Base-by-base conservation (phyloP, 2,797 vertebrate species). In the Vireo griseus region DNA sequence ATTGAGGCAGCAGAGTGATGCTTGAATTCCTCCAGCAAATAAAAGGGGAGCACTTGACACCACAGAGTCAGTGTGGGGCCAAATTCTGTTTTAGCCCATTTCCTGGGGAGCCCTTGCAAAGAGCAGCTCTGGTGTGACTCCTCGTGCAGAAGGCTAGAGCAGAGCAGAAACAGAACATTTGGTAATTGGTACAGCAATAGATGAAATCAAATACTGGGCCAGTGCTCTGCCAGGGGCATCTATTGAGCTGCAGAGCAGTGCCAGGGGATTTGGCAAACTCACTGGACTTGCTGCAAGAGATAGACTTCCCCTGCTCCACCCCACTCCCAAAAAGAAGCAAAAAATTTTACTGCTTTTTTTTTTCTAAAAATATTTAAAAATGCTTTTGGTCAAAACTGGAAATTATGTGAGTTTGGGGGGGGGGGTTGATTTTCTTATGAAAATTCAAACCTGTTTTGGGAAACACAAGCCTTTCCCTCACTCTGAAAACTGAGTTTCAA, bases 11-110 rank as follows among this genome's bases (percentile, higher is more conserved):
- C 9, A 14, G 86, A 88, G 93, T 89, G 94, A 90, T 92, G 94
- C 88, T 94, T 95, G 94, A 96, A 79, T 95, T 95, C 82, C 86
- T 95, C 45, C 83, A 54, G 88, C 48, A 76, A 91, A 91, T 59
- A 50, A 87, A 83, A 88, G 77, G 68, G 67, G 42, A 80, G 63
- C 93, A 80, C 72, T 62, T 66, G 88, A 96, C 62, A 82, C 74
- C 40, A 6, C 17, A 5, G 66, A 95, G 57, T 25, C 47, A 59
- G 4, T 7, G 71, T 77, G 68, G 87, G 74, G 81, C 90, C 77
- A 85, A 67, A 85, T 54, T 92, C 82, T 90, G 61, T 35, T 81
- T 51, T 42, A 72, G 55, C 69, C 88, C 65, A 33, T 80, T 93
- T 96, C 78, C 78, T 91, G 58, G 58, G 51, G 58, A 75, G 72